Percentiles rank a stretch among this genome's conserved stretches.
Conservation (phyloP, 2,888 invertebrate species). For the Drymonia ruficornis region DNA sequence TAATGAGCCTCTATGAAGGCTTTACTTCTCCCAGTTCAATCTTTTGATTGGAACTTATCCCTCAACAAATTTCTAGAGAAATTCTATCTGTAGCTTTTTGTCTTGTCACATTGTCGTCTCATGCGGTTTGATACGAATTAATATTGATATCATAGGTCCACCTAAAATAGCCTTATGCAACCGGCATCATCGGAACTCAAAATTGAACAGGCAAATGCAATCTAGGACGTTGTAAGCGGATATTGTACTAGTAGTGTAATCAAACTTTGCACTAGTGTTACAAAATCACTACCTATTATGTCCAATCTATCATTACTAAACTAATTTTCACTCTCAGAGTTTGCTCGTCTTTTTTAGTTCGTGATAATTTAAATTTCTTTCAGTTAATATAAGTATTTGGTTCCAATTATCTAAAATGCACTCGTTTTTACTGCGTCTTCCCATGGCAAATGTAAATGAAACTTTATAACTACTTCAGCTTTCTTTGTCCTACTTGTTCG, state of each 20-base stretch:
- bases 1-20: not conserved
- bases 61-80: too few relatives aligned
- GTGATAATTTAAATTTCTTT: conserved; percentile 15
- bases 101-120: too few relatives aligned
- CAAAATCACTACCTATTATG: conserved; percentile 21
- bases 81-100: too few relatives aligned
- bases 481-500: conserved; percentile 56
- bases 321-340: too few relatives aligned
- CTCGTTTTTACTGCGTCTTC: not conserved
- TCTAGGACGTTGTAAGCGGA: conserved; percentile 21
- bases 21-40: too few relatives aligned
- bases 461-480: conserved; percentile 38
- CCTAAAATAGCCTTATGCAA: too few relatives aligned
- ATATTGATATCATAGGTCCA: too few relatives aligned
- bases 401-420: too few relatives aligned
- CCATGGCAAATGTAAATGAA: conserved; percentile 32
- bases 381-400: conserved; percentile 5
- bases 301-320: conserved; percentile 19
- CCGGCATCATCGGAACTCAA: too few relatives aligned
- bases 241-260: conserved; percentile 25
- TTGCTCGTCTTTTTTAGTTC: too few relatives aligned
- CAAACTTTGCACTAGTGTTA: conserved; percentile 18
- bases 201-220: not conserved
- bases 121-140: too few relatives aligned
- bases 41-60: too few relatives aligned